These are phyloP conservation scores for Acanthurus leucopareius DNA, from an alignment of 2,797 vertebrate species.

Conservation along the genomic window DNA sequence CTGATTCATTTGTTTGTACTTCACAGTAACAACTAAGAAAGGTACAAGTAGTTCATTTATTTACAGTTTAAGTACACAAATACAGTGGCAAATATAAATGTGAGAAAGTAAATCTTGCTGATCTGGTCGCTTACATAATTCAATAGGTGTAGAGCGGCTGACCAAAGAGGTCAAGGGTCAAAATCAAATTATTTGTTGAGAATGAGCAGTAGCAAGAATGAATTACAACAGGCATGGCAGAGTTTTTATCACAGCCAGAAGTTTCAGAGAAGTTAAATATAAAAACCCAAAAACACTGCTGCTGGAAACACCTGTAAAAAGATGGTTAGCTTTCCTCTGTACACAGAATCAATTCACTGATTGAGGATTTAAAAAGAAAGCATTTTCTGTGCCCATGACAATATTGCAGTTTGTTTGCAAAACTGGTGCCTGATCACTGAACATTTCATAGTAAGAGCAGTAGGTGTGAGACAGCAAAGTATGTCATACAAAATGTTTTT, in stretches of 20 bases:
- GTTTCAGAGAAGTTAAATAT: background rate
- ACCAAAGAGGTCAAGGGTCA: slow-evolving; percentile 56
- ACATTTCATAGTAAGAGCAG: slow-evolving; percentile 10
- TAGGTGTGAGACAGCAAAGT: slow-evolving; percentile 5
- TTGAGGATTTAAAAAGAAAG: slow-evolving; percentile 9
- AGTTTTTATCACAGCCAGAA: slow-evolving; percentile 16
- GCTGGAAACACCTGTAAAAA: slow-evolving; percentile 7
- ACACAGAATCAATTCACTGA: slow-evolving; percentile 10
- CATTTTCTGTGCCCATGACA: slow-evolving; percentile 16
- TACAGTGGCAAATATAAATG: slow-evolving; percentile 89
- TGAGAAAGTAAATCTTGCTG: slow-evolving; percentile 73
- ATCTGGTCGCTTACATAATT: slow-evolving; percentile 81
- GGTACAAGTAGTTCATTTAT: slow-evolving; percentile 93
- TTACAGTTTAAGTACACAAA: slow-evolving; percentile 94
- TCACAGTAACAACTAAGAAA: background rate
- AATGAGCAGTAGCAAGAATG: slow-evolving; percentile 29
- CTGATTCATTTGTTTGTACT: background rate
- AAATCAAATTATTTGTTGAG: slow-evolving; percentile 40
- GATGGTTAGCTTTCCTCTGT: background rate
- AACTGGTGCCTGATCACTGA: slow-evolving; percentile 48
- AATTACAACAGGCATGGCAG: slow-evolving; percentile 27
- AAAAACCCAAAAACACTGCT: background rate
- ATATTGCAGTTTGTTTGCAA: slow-evolving; percentile 39
- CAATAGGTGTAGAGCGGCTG: slow-evolving; percentile 64
- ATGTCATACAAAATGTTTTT: slow-evolving; percentile 20